These are phyloP conservation scores for Ophiodon elongatus DNA, from an alignment of 2,113 vertebrate genomes.

Conservation along the genomic window DNA sequence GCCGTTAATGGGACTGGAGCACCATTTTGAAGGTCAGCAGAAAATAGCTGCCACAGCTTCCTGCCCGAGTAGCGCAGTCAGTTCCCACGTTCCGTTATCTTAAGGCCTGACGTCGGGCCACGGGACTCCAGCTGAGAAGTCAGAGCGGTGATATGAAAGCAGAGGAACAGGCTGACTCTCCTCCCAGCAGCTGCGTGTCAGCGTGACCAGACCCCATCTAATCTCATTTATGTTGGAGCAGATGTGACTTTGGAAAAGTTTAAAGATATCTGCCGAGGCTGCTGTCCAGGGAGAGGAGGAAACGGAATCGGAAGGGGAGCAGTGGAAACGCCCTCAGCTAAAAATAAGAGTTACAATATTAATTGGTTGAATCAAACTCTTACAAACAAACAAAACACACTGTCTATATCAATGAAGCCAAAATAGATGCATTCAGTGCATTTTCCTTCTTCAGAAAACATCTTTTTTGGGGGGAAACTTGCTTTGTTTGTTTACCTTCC, in stretches of 20 bases:
- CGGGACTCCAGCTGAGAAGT: constrained; percentile 24
- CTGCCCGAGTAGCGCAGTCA: neutral
- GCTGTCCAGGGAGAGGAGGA: neutral
- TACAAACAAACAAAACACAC: too few relatives aligned
- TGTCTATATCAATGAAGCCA: neutral
- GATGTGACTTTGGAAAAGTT: constrained; percentile 11
- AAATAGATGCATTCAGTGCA: neutral
- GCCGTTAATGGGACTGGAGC: too few relatives aligned
- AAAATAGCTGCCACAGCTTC: neutral
- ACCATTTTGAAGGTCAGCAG: neutral
- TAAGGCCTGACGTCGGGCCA: neutral
- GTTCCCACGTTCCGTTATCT: constrained; percentile 20
- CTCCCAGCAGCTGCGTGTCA: constrained; percentile 32
- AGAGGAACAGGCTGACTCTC: constrained; percentile 42
- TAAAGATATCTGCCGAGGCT: neutral
- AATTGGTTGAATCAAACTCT: too few relatives aligned
- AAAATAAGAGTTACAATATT: too few relatives aligned
- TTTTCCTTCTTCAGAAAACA: too few relatives aligned
- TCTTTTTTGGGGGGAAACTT: neutral
- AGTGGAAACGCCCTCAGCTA: neutral
- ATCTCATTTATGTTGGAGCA: neutral
- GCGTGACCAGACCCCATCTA: constrained; percentile 28
- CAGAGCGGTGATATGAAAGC: constrained; percentile 7
- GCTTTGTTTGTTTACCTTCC: neutral
- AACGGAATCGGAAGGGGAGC: neutral